Percentiles rank a stretch among this genome's conserved stretches.
phyloP scores from a whole-genome alignment of 2,888 invertebrate genomes.

The Barypeithes pellucidus region DNA sequence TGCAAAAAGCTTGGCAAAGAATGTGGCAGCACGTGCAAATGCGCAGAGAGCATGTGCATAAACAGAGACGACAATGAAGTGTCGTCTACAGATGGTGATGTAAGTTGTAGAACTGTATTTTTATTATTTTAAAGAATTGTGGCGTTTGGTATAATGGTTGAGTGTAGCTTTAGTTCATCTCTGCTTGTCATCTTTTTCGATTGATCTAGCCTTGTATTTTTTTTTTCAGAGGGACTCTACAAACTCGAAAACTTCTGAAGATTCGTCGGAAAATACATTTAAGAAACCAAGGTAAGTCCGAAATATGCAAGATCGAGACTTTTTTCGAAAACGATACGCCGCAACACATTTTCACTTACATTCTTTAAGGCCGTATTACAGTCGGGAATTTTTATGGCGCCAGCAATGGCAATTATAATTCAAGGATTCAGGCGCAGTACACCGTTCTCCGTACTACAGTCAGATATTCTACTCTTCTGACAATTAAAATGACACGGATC shows the following conservation, averaged over 20 bases:
- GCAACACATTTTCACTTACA: too few species aligned
- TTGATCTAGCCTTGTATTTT: background rate
- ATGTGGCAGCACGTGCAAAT: constrained; percentile 74
- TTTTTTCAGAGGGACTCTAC: constrained; percentile 19
- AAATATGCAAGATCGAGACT: background rate
- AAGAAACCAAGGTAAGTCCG: constrained; percentile 55
- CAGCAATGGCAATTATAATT: too few species aligned
- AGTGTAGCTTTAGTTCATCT: background rate
- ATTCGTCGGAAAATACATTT: constrained; percentile 41
- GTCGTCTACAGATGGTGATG: constrained; percentile 14
- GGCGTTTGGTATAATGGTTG: too few species aligned
- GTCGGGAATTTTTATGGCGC: too few species aligned
- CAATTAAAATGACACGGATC: too few species aligned
- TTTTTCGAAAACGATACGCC: too few species aligned
- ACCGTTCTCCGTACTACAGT: too few species aligned
- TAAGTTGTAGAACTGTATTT: too few species aligned
- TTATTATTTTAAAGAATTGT: too few species aligned
- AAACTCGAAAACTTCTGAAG: background rate
- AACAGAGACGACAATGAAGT: constrained; percentile 60
- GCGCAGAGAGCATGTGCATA: constrained; percentile 70
- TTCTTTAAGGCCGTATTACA: too few species aligned
- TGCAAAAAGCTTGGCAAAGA: constrained; percentile 73
- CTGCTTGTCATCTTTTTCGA: background rate
- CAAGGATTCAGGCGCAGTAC: too few species aligned
- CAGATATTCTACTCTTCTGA: too few species aligned